Base-by-base conservation (phyloP, 2,797 vertebrate species). In the Jordanella pulchra region DNA sequence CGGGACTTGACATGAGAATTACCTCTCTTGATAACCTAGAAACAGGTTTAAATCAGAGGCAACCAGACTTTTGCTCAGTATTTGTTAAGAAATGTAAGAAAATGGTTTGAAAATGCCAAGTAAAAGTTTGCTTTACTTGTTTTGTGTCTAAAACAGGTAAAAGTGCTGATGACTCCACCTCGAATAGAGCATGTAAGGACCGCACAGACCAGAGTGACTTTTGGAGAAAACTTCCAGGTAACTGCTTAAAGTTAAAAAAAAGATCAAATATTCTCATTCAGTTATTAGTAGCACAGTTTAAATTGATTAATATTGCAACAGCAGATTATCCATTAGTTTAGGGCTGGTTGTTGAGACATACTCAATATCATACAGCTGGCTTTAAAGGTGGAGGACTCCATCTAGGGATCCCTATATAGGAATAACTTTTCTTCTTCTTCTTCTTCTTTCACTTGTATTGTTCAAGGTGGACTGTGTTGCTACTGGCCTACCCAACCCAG, bases 141-240 rank as follows among this genome's bases (percentile, higher is more conserved):
- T 47, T 64, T 63, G 28, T 53, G 6, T 35, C 9, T 47, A 25
- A n/a, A 50, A 73, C 83, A 94, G 89, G 85, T 96, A 72, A 92
- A 94, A 12, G 94, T 96, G 69, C 78, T 95, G 65, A 95, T 94
- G 94, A 94, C 93, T 27, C 91, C 95, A 42, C 94, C 95, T 6
- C 94, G 90, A 84, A 95, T 95, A 0, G 85, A 95, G 80, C 94
- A 93, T 51, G 82, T 92, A 58, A 90, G 87, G 45, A 89, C 88
- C 42, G 79, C 88, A 55, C 89, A 94, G 74, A 88, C 89, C 69
- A 93, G 80, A 60, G 88, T 94, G 63, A 87, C 86, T 28, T 93
- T 93, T 69, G 95, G 95, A 78, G 93, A 94, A 21, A 93, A 93
- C 74, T 93, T 96, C 80, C 91, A 93, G 90, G 92, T 93, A 90